A percentile compares a stretch with the other conserved stretches of the same genome.
phyloP scores from a whole-genome alignment of 1,140 invertebrate genomes.

The Meloidogyne exigua region DNA sequence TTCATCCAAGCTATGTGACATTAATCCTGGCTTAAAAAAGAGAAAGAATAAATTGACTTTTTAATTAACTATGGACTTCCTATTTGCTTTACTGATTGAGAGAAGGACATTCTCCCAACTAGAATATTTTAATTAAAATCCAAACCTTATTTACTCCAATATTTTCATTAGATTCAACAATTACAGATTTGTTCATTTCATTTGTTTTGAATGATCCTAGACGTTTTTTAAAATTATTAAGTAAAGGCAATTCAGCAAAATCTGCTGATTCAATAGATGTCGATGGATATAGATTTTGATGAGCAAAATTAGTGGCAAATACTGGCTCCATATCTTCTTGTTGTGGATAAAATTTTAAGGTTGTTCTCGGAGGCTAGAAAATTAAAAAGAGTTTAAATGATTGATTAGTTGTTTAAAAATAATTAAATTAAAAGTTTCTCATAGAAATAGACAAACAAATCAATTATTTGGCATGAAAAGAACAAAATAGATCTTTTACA shows the following conservation, averaged over 20 bases:
- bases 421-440: no score
- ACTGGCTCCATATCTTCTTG: background rate
- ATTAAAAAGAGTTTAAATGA: background rate
- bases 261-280: slow-evolving; percentile 21
- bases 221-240: slow-evolving; percentile 8
- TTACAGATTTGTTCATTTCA: slow-evolving; percentile 14
- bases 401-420: no score
- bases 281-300: slow-evolving; percentile 20
- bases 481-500: no score
- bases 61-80: no score
- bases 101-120: no score
- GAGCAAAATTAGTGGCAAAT: slow-evolving; percentile 11
- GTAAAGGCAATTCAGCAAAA: slow-evolving; percentile 9
- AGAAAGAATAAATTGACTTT: background rate
- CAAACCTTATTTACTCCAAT: background rate
- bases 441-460: no score
- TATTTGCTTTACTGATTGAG: no score
- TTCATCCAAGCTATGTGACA: slow-evolving; percentile 27
- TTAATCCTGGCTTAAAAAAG: slow-evolving; percentile 14
- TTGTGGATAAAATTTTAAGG: slow-evolving; percentile 6
- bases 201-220: background rate
- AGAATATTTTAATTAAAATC: no score
- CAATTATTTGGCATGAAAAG: no score
- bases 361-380: slow-evolving; percentile 8
- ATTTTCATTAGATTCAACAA: slow-evolving; percentile 9